Percentiles rank a stretch among this genome's conserved stretches.
Conservation (phyloP, 1,140 invertebrate genomes). For the Rhynchophorus ferrugineus region DNA sequence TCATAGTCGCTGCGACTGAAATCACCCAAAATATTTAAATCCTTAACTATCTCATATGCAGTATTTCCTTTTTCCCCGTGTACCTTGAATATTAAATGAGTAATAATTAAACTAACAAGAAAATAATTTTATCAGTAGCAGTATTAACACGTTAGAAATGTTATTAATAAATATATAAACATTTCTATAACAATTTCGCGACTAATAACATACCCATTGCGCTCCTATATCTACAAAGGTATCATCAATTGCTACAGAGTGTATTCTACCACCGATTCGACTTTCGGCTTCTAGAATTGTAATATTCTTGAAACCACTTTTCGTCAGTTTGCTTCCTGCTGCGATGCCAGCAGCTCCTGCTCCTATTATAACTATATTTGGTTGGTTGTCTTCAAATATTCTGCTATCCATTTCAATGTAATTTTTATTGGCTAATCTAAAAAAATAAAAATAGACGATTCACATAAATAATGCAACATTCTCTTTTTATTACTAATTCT, state of each 20-base stretch:
- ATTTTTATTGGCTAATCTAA: too few species aligned
- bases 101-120: not conserved
- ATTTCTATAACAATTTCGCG: too few species aligned
- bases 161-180: too few species aligned
- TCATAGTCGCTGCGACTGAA: not conserved
- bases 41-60: slow-evolving; percentile 56
- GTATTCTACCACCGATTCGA: slow-evolving; percentile 63
- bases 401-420: not conserved
- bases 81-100: slow-evolving; percentile 48
- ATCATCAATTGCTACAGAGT: slow-evolving; percentile 51
- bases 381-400: not conserved
- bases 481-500: too few species aligned
- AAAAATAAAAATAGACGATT: too few species aligned
- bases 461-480: too few species aligned
- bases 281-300: slow-evolving; percentile 60
- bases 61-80: slow-evolving; percentile 69
- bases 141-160: too few species aligned
- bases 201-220: slow-evolving; percentile 40
- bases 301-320: slow-evolving; percentile 48
- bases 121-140: too few species aligned
- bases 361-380: slow-evolving; percentile 48
- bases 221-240: slow-evolving; percentile 64
- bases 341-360: slow-evolving; percentile 53
- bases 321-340: slow-evolving; percentile 46
- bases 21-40: slow-evolving; percentile 1